Conservation (phyloP, 2,797 vertebrate species). For the Myotis pilosus region DNA sequence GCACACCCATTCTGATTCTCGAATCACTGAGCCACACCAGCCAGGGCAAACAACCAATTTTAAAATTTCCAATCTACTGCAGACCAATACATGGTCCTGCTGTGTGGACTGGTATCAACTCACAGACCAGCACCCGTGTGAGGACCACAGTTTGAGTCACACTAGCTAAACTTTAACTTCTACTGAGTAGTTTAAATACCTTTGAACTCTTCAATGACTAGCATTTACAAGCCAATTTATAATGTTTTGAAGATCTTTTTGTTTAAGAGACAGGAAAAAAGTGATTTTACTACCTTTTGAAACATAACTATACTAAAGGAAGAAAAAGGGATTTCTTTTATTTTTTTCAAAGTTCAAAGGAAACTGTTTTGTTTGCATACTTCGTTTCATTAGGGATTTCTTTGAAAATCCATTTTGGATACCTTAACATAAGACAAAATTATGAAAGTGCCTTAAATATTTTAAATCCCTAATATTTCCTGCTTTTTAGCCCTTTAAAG, state of each 20-base stretch:
- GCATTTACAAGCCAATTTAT: not conserved
- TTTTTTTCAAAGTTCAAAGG: not conserved
- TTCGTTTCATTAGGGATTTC: not conserved
- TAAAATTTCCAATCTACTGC: not conserved
- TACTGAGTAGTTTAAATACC: not conserved
- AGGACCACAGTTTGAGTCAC: not conserved
- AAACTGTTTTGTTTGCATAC: not conserved
- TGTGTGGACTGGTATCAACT: not conserved
- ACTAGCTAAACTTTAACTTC: not conserved
- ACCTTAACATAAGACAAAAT: constrained; percentile 30
- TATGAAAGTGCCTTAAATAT: not conserved
- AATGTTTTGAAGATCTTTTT: constrained; percentile 2
- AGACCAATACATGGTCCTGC: not conserved
- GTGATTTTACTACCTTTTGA: not conserved
- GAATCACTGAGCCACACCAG: no score
- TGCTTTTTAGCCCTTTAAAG: not conserved
- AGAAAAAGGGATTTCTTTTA: constrained; percentile 11
- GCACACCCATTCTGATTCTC: not conserved
- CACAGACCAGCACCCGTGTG: not conserved
- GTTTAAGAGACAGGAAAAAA: constrained; percentile 22
- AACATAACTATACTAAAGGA: constrained; percentile 23
- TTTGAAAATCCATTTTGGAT: constrained; percentile 35
- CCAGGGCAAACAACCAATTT: not conserved
- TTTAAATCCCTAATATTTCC: not conserved
- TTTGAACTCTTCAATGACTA: not conserved